A percentile compares a stretch with the other conserved stretches of the same genome.
Evolutionary conservation across 1,140 invertebrate species (phyloP).

Genomic region (Eubasilissa regina): DNA sequence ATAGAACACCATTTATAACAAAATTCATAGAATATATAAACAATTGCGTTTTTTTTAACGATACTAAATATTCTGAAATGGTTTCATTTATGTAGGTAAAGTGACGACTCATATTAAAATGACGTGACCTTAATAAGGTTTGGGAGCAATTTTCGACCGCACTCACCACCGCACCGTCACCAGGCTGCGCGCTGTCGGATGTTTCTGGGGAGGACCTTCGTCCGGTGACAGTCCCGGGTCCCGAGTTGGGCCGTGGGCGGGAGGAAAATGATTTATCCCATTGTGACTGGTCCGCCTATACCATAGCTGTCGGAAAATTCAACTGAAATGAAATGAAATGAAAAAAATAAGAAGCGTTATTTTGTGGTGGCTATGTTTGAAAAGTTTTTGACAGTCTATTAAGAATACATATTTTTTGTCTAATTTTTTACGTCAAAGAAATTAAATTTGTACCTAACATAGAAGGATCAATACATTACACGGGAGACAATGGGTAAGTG

Average conservation of each 20-base stretch:
- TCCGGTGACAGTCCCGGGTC: constrained; percentile 4
- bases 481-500: too few relatives aligned
- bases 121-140: constrained; percentile 3
- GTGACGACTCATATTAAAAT: not conserved
- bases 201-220: constrained; percentile 13
- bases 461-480: too few relatives aligned
- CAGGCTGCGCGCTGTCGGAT: not conserved
- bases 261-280: constrained; percentile 32
- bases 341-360: not conserved
- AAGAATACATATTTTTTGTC: not conserved
- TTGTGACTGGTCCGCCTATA: constrained; percentile 10
- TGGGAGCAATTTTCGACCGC: not conserved
- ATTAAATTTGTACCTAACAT: too few relatives aligned
- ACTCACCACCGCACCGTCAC: not conserved
- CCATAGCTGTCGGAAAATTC: not conserved
- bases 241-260: constrained; percentile 9
- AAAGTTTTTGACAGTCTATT: constrained; percentile 29
- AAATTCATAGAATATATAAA: not conserved
- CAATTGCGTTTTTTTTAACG: not conserved
- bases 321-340: constrained; percentile 8
- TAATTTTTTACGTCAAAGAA: not conserved
- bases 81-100: not conserved
- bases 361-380: not conserved
- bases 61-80: not conserved
- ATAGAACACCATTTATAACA: too few relatives aligned